A percentile compares a stretch with the other conserved stretches of the same genome.
Evolutionary conservation across 2,797 vertebrate species (phyloP).

Genomic region (Bradypodion ventrale): DNA sequence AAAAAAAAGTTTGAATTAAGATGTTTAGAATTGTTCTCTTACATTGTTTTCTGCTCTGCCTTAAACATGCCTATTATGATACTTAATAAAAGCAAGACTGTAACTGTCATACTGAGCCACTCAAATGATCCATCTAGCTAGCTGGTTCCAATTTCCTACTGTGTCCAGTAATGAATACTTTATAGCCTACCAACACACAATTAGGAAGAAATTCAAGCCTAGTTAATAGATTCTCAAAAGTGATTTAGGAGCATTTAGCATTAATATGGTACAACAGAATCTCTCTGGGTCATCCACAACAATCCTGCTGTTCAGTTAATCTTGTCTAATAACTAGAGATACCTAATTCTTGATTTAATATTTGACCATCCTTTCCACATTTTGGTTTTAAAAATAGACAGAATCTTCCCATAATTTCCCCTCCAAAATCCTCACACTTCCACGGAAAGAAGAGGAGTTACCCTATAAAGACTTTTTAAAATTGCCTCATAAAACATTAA

Average conservation of each 20-base stretch:
- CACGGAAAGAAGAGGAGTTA: not conserved
- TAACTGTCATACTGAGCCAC: not conserved
- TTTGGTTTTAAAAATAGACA: slow-evolving; percentile 13
- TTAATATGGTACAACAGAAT: not conserved
- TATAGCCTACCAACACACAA: not conserved
- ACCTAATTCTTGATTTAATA: not conserved
- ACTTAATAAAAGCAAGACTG: not conserved
- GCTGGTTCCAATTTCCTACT: not conserved
- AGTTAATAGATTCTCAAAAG: not conserved
- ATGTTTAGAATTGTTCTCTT: slow-evolving; percentile 20
- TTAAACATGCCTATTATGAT: not conserved
- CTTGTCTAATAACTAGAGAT: not conserved
- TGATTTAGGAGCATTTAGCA: not conserved
- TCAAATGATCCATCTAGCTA: slow-evolving; percentile 7
- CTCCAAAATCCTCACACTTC: slow-evolving; percentile 4
- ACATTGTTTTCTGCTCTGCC: not conserved
- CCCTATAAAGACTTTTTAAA: slow-evolving; percentile 15
- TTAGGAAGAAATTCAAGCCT: slow-evolving; percentile 7
- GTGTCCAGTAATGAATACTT: not conserved
- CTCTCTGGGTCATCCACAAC: not conserved
- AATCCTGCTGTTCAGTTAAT: not conserved
- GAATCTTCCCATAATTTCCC: not conserved
- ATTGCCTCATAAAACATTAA: slow-evolving; percentile 34
- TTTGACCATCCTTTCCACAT: not conserved
- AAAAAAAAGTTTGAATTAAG: slow-evolving; percentile 29